Evolutionary conservation across 2,888 invertebrate genomes (phyloP).

Genomic region (Andrena camellia): DNA sequence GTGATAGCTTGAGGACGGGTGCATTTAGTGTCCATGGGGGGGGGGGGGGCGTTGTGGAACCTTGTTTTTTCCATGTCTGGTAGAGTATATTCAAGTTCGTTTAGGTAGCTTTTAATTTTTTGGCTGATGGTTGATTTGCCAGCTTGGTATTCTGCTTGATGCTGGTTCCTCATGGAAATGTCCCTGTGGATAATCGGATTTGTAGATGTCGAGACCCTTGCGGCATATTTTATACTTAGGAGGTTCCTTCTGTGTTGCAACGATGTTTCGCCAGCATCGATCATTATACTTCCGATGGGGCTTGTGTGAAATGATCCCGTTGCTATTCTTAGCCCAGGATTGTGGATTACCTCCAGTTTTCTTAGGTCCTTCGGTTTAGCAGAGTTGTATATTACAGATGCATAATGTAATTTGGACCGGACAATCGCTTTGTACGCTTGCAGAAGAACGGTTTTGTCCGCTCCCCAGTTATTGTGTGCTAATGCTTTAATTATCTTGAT

Average conservation of each 20-base stretch:
- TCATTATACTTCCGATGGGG: constrained; percentile 11
- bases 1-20: neutral
- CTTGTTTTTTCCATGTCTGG: neutral
- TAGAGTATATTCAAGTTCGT: neutral
- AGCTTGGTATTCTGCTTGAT: neutral
- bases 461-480: constrained; percentile 51
- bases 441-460: constrained; percentile 28
- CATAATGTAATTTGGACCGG: constrained; percentile 64
- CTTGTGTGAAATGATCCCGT: constrained; percentile 8
- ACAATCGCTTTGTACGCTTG: constrained; percentile 47
- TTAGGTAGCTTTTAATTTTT: neutral
- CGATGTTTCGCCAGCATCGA: constrained; percentile 4
- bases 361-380: constrained; percentile 23
- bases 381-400: constrained; percentile 60
- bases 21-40: neutral
- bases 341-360: constrained; percentile 7
- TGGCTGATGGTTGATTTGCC: neutral
- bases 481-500: constrained; percentile 56
- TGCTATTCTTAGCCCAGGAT: constrained; percentile 1
- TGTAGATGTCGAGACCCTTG: neutral
- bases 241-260: constrained; percentile 12
- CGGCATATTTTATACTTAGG: constrained; percentile 12
- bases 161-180: neutral
- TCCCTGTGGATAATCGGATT: constrained; percentile 8
- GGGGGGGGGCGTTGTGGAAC: neutral